Evolutionary conservation across 2,888 invertebrate genomes (phyloP).

Genomic region (Drosophila barbarae): DNA sequence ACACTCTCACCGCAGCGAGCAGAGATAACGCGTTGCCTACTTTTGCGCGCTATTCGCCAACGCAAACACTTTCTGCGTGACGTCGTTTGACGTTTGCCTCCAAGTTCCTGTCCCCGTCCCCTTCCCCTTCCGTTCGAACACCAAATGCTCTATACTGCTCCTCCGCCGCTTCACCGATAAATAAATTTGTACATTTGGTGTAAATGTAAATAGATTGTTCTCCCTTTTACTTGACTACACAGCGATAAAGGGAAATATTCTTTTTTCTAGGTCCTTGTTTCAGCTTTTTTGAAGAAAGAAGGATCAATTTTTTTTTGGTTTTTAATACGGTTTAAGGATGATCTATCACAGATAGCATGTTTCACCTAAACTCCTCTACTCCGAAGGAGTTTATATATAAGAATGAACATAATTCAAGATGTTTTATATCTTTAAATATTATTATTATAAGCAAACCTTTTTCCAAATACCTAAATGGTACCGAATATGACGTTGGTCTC

Average conservation of each 20-base stretch:
- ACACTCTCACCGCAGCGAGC: slow-evolving; percentile 29
- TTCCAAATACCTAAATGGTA: background rate
- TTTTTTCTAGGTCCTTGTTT: background rate
- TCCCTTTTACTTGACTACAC: slow-evolving; percentile 49
- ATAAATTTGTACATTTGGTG: slow-evolving; percentile 76
- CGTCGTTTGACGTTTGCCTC: slow-evolving; percentile 53
- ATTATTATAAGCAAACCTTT: background rate
- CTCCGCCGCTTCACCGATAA: slow-evolving; percentile 56
- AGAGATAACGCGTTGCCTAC: slow-evolving; percentile 74
- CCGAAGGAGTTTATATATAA: background rate
- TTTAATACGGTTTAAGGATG: no score
- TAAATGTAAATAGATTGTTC: slow-evolving; percentile 77
- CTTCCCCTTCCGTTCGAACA: background rate
- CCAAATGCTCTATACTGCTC: background rate
- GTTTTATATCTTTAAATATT: background rate
- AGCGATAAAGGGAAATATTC: background rate
- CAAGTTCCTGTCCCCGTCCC: background rate
- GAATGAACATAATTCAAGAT: background rate
- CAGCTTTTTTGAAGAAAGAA: no score
- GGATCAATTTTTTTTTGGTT: background rate
- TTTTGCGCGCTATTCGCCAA: slow-evolving; percentile 64
- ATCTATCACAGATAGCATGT: background rate
- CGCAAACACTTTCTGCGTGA: slow-evolving; percentile 69
- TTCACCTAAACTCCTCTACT: background rate
- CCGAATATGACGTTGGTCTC: no score